Evolutionary conservation across 2,888 invertebrate genomes (phyloP).

Genomic region (Trichopoda pennipes): DNA sequence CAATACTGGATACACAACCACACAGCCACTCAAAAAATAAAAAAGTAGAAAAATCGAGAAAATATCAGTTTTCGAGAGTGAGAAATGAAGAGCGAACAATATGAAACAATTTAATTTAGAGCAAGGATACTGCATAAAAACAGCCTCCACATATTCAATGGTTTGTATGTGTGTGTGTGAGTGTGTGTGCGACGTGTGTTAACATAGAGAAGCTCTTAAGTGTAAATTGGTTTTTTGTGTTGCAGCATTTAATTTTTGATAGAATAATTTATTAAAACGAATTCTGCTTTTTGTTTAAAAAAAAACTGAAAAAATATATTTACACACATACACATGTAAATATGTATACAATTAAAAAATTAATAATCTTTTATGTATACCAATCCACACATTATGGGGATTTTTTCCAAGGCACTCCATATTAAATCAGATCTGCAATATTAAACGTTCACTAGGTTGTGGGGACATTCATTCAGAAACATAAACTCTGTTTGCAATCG

Average conservation of each 20-base stretch:
- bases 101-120: conserved; percentile 61
- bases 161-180: conserved; percentile 2
- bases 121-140: conserved; percentile 60
- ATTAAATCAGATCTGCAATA: too few relatives aligned
- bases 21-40: conserved; percentile 21
- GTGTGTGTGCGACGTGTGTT: neutral
- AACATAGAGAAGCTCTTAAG: conserved; percentile 24
- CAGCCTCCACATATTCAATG: conserved; percentile 34
- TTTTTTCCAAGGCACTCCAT: too few relatives aligned
- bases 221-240: conserved; percentile 34
- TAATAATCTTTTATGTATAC: too few relatives aligned
- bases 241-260: conserved; percentile 31
- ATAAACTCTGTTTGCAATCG: neutral
- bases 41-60: conserved; percentile 21
- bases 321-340: too few relatives aligned
- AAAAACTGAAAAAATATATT: too few relatives aligned
- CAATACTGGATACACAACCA: neutral
- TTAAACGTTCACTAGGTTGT: conserved; percentile 1
- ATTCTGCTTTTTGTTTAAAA: too few relatives aligned
- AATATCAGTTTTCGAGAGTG: conserved; percentile 19
- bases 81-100: conserved; percentile 26
- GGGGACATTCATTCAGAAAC: neutral
- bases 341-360: too few relatives aligned
- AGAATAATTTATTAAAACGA: neutral
- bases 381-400: too few relatives aligned